A percentile compares a stretch with the other conserved stretches of the same genome.
These are phyloP conservation scores for Chaetops frenatus DNA, from an alignment of 2,113 vertebrate genomes.

Conservation along the genomic window DNA sequence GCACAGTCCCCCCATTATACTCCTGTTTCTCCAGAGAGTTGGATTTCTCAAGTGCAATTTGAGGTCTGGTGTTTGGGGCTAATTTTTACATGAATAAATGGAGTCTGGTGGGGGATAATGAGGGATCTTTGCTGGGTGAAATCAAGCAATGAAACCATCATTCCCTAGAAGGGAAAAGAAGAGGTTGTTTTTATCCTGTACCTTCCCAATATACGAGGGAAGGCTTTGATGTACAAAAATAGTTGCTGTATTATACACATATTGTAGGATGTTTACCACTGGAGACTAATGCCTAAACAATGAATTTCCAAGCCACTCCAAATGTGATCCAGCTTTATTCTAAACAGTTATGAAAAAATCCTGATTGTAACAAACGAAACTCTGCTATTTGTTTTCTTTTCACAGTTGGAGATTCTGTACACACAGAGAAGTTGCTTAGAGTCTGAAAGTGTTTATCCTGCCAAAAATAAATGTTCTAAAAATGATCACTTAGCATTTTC, in stretches of 20 bases:
- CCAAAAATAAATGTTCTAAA: constrained; percentile 60
- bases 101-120: neutral
- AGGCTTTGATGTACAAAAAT: constrained; percentile 60
- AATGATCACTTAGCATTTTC: constrained; percentile 45
- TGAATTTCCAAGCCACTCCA: constrained; percentile 38
- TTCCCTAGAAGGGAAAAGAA: neutral
- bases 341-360: constrained; percentile 31
- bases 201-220: constrained; percentile 1
- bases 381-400: constrained; percentile 57
- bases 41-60: neutral
- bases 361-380: constrained; percentile 31
- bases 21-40: neutral
- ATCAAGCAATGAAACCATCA: neutral
- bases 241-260: constrained; percentile 46
- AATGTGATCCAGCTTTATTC: constrained; percentile 43
- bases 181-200: constrained; percentile 26
- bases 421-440: constrained; percentile 39
- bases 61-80: neutral
- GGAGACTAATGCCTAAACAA: constrained; percentile 38
- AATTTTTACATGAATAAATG: rapidly evolving
- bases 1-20: neutral
- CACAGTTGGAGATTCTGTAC: constrained; percentile 53
- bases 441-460: constrained; percentile 57
- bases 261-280: constrained; percentile 51
- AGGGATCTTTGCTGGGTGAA: neutral